A percentile compares a stretch with the other conserved stretches of the same genome.
Conservation (phyloP, 2,888 invertebrate species). For the Brassicogethes aeneus region DNA sequence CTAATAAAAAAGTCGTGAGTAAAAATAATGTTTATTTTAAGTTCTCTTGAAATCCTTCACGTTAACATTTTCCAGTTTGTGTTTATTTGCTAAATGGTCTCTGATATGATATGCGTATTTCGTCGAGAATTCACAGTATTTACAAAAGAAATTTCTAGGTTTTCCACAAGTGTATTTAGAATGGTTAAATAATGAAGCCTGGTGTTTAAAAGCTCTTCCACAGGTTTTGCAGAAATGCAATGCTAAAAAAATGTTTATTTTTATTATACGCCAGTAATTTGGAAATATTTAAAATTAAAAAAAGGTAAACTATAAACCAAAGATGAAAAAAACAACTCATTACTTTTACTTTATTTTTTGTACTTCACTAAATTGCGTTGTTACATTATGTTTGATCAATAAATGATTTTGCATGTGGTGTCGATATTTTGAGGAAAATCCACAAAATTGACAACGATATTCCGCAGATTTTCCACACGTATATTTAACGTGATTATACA, state of each 20-base stretch:
- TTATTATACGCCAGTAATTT: too few relatives aligned
- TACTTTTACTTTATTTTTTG: too few relatives aligned
- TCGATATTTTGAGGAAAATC: too few relatives aligned
- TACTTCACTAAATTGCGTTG: too few relatives aligned
- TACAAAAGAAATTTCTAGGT: constrained; percentile 63
- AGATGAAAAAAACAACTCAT: too few relatives aligned
- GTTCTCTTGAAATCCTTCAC: not conserved
- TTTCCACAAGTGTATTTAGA: constrained; percentile 39
- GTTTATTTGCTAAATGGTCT: constrained; percentile 11
- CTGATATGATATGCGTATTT: constrained; percentile 19
- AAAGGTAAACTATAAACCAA: too few relatives aligned
- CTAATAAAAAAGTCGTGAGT: not conserved
- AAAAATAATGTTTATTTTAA: not conserved
- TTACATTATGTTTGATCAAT: too few relatives aligned
- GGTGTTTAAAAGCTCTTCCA: constrained; percentile 25
- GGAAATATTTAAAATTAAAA: too few relatives aligned
- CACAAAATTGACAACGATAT: too few relatives aligned
- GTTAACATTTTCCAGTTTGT: not conserved
- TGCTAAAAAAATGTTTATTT: not conserved
- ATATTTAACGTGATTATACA: constrained; percentile 15
- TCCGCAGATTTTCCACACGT: too few relatives aligned
- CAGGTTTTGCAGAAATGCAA: constrained; percentile 20
- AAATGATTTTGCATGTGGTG: too few relatives aligned
- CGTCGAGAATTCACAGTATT: constrained; percentile 44
- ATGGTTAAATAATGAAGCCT: constrained; percentile 26